These are phyloP conservation scores for Punctoribates punctum DNA, from an alignment of 2,888 invertebrate species.

Conservation along the genomic window DNA sequence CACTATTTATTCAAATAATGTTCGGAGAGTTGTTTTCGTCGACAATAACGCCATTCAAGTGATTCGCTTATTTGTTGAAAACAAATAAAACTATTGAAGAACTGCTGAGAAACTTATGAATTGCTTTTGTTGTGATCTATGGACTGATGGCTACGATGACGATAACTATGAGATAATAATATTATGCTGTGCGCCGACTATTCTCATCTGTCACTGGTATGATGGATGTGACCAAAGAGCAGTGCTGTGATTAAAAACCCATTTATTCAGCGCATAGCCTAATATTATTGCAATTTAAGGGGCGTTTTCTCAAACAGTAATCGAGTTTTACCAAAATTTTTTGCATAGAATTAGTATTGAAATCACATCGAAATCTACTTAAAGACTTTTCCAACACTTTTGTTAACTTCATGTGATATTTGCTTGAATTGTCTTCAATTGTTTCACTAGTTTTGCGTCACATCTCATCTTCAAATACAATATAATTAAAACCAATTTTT, in stretches of 20 bases:
- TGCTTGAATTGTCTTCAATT: too few species aligned
- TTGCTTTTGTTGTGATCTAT: not conserved
- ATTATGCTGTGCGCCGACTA: not conserved
- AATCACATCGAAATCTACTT: not conserved
- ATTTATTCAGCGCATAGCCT: slow-evolving; percentile 17
- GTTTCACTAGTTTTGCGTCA: too few species aligned
- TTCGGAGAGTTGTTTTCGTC: too few species aligned
- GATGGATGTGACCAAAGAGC: slow-evolving; percentile 6
- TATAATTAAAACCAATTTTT: too few species aligned
- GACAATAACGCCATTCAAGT: too few species aligned
- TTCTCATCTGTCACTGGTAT: not conserved
- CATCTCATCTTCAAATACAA: too few species aligned
- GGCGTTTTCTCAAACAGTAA: slow-evolving; percentile 14
- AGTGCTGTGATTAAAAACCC: slow-evolving; percentile 4
- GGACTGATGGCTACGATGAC: not conserved
- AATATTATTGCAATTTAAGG: slow-evolving; percentile 11
- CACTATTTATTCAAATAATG: too few species aligned
- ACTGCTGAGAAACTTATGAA: not conserved
- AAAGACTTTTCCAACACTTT: too few species aligned
- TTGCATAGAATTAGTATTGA: not conserved
- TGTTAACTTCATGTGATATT: too few species aligned
- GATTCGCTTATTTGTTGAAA: not conserved
- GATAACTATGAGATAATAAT: not conserved
- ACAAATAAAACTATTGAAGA: not conserved
- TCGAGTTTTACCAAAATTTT: not conserved